Evolutionary conservation across 2,888 invertebrate genomes (phyloP).

Genomic region (Cephus rjabovi): DNA sequence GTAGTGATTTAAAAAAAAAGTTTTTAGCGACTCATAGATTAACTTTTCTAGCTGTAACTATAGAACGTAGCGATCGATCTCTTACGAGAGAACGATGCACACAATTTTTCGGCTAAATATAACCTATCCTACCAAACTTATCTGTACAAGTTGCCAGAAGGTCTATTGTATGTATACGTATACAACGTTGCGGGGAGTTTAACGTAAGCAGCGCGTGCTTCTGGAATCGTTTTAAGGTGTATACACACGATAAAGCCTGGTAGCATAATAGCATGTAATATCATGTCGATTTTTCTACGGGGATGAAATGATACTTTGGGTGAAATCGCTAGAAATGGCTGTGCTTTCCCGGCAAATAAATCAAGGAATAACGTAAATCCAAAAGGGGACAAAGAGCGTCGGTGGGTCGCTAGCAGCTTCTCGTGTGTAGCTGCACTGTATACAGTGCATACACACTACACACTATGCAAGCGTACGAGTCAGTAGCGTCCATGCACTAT

Average conservation of each 20-base stretch:
- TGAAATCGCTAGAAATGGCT: neutral
- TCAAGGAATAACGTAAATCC: conserved; percentile 21
- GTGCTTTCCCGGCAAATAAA: conserved; percentile 11
- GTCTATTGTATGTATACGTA: neutral
- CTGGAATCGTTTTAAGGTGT: neutral
- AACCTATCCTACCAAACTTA: neutral
- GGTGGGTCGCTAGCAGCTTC: neutral
- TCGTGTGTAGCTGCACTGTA: neutral
- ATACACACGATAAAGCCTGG: neutral
- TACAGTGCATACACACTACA: neutral
- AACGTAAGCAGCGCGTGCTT: neutral
- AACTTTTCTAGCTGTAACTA: neutral
- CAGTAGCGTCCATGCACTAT: neutral
- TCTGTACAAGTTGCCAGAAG: neutral
- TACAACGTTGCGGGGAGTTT: neutral
- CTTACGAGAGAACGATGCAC: neutral
- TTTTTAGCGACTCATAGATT: neutral
- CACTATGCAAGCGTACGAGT: neutral
- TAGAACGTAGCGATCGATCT: neutral
- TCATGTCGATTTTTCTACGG: neutral
- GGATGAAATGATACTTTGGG: neutral
- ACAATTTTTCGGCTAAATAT: neutral
- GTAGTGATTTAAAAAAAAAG: neutral
- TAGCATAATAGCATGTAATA: neutral
- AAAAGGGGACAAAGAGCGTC: conserved; percentile 3